phyloP scores from a whole-genome alignment of 2,888 invertebrate species.

The Caenorhabditis doughertyi region DNA sequence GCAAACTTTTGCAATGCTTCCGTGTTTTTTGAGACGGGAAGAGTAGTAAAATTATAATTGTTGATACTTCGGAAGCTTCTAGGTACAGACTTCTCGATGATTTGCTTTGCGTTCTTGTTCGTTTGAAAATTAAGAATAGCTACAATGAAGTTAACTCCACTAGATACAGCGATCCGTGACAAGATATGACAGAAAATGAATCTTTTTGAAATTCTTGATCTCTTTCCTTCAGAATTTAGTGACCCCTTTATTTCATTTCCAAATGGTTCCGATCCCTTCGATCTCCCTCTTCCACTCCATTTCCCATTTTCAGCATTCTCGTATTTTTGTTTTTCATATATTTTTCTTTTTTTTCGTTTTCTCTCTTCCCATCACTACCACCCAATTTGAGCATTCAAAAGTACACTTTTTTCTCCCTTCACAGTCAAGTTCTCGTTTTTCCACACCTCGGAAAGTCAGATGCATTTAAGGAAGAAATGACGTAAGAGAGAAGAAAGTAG shows the following conservation, averaged over 20 bases:
- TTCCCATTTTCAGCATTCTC: not conserved
- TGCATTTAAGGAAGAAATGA: not conserved
- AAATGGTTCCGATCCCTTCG: not conserved
- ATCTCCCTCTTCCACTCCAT: slow-evolving; percentile 8
- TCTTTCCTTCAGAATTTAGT: too few species aligned
- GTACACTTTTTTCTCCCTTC: slow-evolving; percentile 6
- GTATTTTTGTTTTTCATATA: slow-evolving; percentile 1
- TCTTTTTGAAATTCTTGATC: too few species aligned
- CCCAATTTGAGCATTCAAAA: slow-evolving; percentile 35
- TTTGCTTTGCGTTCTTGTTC: too few species aligned
- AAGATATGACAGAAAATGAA: too few species aligned
- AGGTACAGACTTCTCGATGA: too few species aligned
- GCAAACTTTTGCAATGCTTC: too few species aligned
- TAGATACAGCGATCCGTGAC: too few species aligned
- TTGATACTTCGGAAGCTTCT: too few species aligned
- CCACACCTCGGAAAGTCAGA: not conserved
- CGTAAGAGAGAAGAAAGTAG: slow-evolving; percentile 4
- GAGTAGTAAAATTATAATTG: too few species aligned
- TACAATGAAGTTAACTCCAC: too few species aligned
- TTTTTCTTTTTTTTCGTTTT: slow-evolving; percentile 3
- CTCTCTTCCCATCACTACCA: slow-evolving; percentile 19
- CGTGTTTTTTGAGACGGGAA: too few species aligned
- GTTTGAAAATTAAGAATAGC: too few species aligned
- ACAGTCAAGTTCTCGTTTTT: not conserved
- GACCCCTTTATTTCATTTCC: not conserved